phyloP scores from a whole-genome alignment of 1,140 invertebrate species.

The Drosophila subobscura region DNA sequence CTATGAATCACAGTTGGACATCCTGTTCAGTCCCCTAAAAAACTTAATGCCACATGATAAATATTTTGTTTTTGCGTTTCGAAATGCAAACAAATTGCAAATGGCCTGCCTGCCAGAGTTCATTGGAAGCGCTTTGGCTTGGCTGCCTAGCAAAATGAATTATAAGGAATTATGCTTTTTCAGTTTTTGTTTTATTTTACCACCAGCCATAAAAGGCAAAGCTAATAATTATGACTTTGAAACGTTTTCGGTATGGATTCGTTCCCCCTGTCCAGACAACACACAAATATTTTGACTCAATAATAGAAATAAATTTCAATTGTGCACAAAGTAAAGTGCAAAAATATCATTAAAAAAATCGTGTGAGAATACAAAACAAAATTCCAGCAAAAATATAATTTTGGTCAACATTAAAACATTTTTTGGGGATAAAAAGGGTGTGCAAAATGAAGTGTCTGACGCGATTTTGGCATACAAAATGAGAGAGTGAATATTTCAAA shows the following conservation, averaged over 20 bases:
- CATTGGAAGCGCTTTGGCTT: conserved; percentile 52
- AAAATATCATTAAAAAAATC: conserved; percentile 65
- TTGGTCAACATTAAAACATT: conserved; percentile 57
- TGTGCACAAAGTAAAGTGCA: conserved; percentile 40
- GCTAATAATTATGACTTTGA: conserved; percentile 73
- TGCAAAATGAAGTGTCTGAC: conserved; percentile 39
- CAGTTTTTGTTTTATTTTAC: conserved; percentile 25
- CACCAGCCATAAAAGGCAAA: conserved; percentile 61
- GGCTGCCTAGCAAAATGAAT: conserved; percentile 59
- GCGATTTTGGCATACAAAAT: conserved; percentile 20
- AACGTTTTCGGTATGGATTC: conserved; percentile 31
- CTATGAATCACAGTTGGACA: conserved; percentile 32
- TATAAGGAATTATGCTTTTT: conserved; percentile 62
- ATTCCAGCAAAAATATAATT: conserved; percentile 18
- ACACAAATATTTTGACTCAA: conserved; percentile 49
- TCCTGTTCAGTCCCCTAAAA: conserved; percentile 33
- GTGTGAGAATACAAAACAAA: conserved; percentile 20
- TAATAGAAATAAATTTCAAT: conserved; percentile 42
- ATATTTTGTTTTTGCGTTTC: conserved; percentile 9
- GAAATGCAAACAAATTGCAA: conserved; percentile 70
- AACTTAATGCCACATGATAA: conserved; percentile 36
- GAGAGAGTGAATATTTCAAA: conserved; percentile 7
- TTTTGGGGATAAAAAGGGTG: conserved; percentile 35
- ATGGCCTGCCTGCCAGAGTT: conserved; percentile 61
- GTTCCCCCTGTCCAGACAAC: conserved; percentile 16